Evolutionary conservation across 2,113 vertebrate species (phyloP).

Genomic region (Paradisaea rubra): DNA sequence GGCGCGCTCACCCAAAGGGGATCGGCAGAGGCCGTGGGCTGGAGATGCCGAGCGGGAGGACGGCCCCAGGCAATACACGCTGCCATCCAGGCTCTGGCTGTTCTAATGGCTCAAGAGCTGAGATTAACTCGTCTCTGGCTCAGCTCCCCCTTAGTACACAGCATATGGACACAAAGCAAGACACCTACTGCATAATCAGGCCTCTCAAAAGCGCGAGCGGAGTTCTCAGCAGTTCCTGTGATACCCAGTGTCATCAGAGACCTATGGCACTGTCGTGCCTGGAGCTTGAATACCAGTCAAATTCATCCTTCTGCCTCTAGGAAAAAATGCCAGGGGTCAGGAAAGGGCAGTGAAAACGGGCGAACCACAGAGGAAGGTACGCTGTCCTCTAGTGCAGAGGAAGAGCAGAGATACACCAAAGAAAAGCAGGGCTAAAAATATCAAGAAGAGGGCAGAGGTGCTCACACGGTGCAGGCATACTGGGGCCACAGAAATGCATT

Average conservation of each 20-base stretch:
- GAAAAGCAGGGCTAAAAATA: conserved; percentile 59
- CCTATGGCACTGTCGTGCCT: not conserved
- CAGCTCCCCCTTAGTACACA: not conserved
- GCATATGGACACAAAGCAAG: not conserved
- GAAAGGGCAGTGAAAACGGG: conserved; percentile 32
- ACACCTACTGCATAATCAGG: not conserved
- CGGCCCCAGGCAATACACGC: not conserved
- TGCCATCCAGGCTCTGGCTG: not conserved
- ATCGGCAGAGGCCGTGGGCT: not conserved
- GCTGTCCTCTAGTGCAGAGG: conserved; percentile 12
- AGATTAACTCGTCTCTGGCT: not conserved
- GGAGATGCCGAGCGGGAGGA: not conserved
- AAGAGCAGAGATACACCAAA: conserved; percentile 11
- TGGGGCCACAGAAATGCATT: conserved; percentile 6
- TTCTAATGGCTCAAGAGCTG: not conserved
- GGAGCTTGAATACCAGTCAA: not conserved
- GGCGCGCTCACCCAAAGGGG: not conserved
- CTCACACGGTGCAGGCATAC: conserved; percentile 10
- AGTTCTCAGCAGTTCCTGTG: not conserved
- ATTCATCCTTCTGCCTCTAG: conserved; percentile 18
- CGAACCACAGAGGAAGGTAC: not conserved
- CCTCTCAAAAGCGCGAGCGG: not conserved
- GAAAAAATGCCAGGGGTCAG: conserved; percentile 43
- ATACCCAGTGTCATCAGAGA: not conserved
- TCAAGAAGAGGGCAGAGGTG: conserved; percentile 53